Conservation (phyloP, 2,113 vertebrate species). For the Collichthys lucidus region DNA sequence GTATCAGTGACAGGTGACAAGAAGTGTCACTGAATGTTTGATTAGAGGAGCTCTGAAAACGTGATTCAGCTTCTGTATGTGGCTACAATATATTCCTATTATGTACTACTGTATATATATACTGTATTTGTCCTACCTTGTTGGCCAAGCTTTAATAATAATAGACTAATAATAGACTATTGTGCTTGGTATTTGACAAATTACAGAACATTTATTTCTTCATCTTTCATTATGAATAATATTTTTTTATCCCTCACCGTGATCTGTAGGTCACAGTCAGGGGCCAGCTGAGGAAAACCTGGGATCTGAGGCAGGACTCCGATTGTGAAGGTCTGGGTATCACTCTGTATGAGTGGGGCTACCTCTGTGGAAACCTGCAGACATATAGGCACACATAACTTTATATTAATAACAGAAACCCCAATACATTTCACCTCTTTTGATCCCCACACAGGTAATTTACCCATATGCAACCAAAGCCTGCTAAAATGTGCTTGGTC, state of each 20-base stretch:
- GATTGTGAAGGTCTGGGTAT: conserved; percentile 89
- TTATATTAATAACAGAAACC: background rate
- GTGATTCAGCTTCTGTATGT: background rate
- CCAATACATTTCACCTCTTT: too few species aligned
- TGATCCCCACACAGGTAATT: too few species aligned
- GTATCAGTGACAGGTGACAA: background rate
- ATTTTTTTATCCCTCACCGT: conserved; percentile 83
- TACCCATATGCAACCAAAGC: too few species aligned
- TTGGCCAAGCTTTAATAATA: background rate
- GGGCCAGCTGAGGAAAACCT: conserved; percentile 85
- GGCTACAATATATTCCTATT: background rate
- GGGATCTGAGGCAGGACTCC: conserved; percentile 89
- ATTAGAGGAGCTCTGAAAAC: background rate
- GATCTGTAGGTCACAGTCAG: conserved; percentile 90
- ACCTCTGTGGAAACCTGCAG: conserved; percentile 88
- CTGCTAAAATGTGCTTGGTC: too few species aligned
- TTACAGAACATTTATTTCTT: too few species aligned
- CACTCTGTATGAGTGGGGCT: conserved; percentile 69
- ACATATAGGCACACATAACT: background rate
- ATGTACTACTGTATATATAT: background rate
- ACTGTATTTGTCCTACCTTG: background rate
- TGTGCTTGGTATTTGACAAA: background rate
- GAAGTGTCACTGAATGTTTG: background rate
- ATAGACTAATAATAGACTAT: background rate
- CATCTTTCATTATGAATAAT: too few species aligned